These are phyloP conservation scores for Linyphia triangularis DNA, from an alignment of 2,888 invertebrate genomes.

Conservation along the genomic window DNA sequence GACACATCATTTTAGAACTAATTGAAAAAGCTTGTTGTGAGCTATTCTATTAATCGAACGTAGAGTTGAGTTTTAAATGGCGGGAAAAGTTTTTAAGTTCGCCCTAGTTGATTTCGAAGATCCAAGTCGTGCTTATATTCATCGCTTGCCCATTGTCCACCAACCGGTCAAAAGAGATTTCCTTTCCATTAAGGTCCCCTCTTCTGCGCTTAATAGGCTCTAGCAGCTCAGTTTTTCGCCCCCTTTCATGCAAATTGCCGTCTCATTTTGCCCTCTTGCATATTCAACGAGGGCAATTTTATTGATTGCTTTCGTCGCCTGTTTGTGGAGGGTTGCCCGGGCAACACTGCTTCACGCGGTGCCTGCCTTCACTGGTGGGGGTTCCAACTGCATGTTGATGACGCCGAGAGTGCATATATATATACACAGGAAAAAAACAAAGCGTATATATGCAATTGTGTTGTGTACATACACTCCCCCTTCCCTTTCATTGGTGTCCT, in stretches of 20 bases:
- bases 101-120: too few relatives aligned
- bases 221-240: constrained; percentile 53
- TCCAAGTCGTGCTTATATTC: too few relatives aligned
- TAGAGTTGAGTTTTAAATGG: too few relatives aligned
- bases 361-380: constrained; percentile 44
- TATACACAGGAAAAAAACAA: constrained; percentile 49
- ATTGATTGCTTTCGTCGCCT: constrained; percentile 73
- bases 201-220: constrained; percentile 43
- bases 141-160: constrained; percentile 46
- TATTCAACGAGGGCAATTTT: constrained; percentile 74
- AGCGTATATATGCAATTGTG: background rate
- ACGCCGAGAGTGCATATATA: constrained; percentile 21
- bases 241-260: constrained; percentile 74
- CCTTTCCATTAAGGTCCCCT: constrained; percentile 61
- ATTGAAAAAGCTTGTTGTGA: too few relatives aligned
- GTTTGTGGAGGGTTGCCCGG: constrained; percentile 69
- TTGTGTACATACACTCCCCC: constrained; percentile 8
- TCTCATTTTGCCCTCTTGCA: constrained; percentile 75
- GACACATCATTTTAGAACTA: too few relatives aligned
- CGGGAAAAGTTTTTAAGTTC: too few relatives aligned
- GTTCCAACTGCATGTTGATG: constrained; percentile 21
- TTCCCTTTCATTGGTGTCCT: constrained; percentile 13
- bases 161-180: constrained; percentile 37
- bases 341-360: constrained; percentile 45
- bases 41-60: too few relatives aligned